Conservation (phyloP, 2,888 invertebrate genomes). For the Ceriagrion tenellum region DNA sequence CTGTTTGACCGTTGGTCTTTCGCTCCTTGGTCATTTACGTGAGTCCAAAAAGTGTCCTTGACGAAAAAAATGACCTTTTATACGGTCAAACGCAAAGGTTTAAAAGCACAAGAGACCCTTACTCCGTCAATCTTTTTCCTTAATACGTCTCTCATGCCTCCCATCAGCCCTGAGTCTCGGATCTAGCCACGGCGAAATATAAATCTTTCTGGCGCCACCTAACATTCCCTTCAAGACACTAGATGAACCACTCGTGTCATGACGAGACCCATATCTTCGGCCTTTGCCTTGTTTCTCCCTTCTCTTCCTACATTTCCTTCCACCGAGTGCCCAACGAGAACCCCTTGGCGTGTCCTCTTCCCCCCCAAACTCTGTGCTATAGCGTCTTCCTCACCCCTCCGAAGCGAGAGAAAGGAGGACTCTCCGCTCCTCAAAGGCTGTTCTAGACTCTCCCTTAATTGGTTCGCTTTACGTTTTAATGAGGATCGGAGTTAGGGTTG, state of each 20-base stretch:
- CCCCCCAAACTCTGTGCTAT: not conserved
- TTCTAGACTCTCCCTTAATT: constrained; percentile 30
- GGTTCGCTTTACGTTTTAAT: constrained; percentile 64
- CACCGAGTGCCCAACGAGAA: not conserved
- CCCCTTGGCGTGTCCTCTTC: not conserved
- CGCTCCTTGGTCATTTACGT: too few species aligned
- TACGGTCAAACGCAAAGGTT: constrained; percentile 32
- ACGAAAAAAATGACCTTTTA: not conserved
- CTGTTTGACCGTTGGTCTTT: too few species aligned
- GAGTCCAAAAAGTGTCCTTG: not conserved
- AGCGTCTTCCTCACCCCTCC: not conserved
- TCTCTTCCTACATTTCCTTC: not conserved
- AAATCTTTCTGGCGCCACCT: not conserved
- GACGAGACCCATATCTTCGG: not conserved
- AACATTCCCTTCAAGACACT: not conserved
- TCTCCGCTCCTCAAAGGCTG: not conserved
- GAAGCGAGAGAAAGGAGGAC: not conserved
- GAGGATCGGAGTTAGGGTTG: constrained; percentile 38
- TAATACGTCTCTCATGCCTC: too few species aligned
- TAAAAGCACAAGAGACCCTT: not conserved
- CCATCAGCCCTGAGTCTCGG: too few species aligned
- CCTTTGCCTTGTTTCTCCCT: not conserved
- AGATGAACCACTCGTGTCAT: too few species aligned
- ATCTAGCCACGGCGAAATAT: too few species aligned
- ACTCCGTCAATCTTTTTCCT: not conserved